Evolutionary conservation across 2,888 invertebrate species (phyloP), one percentile per base, ranked within the genome.

Genomic region (Ornithoptera alexandrae): DNA sequence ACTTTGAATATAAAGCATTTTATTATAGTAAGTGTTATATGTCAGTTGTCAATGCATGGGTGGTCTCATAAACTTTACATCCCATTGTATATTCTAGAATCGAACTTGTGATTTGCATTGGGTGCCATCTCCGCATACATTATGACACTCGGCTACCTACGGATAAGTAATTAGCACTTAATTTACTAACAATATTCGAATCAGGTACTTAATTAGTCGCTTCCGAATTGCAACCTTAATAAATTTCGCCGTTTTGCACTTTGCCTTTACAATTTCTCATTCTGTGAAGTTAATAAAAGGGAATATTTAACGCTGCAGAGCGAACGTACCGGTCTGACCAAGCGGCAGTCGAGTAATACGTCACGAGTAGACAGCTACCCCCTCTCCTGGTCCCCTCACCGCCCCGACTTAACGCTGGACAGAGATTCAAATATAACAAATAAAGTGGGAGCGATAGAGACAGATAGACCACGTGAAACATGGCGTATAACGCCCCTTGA

Each of bases 401-500:
- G 83, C 86, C 83, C 85, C 83, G 83, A 88, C 86, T 88, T 83
- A 82, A 81, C 80, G 87, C 81, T 80, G 85, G 84, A 90, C 82
- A 72, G 87, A 81, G 89, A 90, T 81, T 80, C 81, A 81, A 77
- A 75, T 78, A 90, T 83, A 76, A 81, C 79, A 78, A 82, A 83
- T 81, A 73, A 74, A 76, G 70, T 75, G 78, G 78, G 92, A 82
- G 87, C 74, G 86, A 92, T 80, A 85, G 87, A 86, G 89, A 90
- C 78, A 79, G 83, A 81, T 79, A 77, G 81, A 83, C 81, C 87
- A 86, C 84, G 88, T 92, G 90, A 92, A 93, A 93, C 92, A 93
- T 93, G 93, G 93, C 93, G 93, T 88, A 93, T 90, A 92, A 92
- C 93, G 92, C 93, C 92, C 91, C 92, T 90, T 93, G 92, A 93